Percentiles rank a stretch among this genome's conserved stretches.
Conservation (phyloP, 2,888 invertebrate genomes). For the Agonopterix arenella region DNA sequence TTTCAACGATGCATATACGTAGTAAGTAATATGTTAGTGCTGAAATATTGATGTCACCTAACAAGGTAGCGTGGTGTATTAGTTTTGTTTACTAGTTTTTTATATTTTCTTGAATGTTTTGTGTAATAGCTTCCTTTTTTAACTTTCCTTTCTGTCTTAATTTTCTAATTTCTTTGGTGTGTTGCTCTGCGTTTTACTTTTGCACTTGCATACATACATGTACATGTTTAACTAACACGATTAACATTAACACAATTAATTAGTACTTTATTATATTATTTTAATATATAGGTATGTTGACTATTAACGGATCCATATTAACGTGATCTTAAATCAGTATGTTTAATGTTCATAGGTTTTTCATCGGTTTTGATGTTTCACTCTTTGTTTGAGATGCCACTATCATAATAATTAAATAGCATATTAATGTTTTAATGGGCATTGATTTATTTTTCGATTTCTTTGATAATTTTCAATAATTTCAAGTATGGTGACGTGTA, state of each 20-base stretch:
- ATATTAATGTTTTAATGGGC: too few relatives aligned
- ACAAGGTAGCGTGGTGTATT: constrained; percentile 66
- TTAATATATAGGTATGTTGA: background rate
- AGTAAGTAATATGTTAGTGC: constrained; percentile 58
- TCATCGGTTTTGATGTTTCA: too few relatives aligned
- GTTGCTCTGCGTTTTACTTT: constrained; percentile 51
- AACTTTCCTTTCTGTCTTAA: constrained; percentile 27
- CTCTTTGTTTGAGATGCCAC: too few relatives aligned
- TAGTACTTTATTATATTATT: too few relatives aligned
- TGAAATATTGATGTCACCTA: constrained; percentile 53
- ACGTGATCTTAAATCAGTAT: too few relatives aligned
- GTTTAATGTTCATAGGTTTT: too few relatives aligned
- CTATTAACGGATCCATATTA: too few relatives aligned
- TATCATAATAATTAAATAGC: too few relatives aligned
- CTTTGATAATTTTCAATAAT: too few relatives aligned
- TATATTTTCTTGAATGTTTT: constrained; percentile 25
- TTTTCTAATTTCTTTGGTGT: constrained; percentile 38
- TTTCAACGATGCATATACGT: constrained; percentile 33
- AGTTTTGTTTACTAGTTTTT: constrained; percentile 43
- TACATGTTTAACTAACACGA: constrained; percentile 29
- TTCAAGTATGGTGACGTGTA: too few relatives aligned
- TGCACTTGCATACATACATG: constrained; percentile 38
- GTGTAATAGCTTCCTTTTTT: constrained; percentile 42
- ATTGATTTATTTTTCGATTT: too few relatives aligned
- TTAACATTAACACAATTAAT: constrained; percentile 23